phyloP scores from a whole-genome alignment of 2,113 vertebrate genomes.

The Eidolon helvum region DNA sequence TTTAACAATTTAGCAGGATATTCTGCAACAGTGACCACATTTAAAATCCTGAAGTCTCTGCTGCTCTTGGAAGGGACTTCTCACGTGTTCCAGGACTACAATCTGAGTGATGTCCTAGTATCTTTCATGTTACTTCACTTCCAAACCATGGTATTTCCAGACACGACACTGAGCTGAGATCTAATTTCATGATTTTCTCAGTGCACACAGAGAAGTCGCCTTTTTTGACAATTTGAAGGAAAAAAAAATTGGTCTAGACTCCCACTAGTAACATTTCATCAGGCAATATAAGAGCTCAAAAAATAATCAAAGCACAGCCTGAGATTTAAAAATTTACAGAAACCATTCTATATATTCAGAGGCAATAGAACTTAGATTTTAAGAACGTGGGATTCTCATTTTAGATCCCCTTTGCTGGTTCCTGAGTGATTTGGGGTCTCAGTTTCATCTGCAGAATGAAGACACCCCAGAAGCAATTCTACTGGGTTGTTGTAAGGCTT shows the following conservation, averaged over 20 bases:
- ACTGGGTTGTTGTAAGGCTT: background rate
- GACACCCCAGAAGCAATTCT: background rate
- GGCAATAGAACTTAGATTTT: background rate
- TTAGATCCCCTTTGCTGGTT: background rate
- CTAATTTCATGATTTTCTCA: background rate
- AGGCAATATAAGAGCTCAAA: background rate
- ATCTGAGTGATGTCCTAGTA: background rate
- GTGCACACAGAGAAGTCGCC: background rate
- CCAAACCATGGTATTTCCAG: background rate
- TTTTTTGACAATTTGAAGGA: background rate
- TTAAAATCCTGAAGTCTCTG: background rate
- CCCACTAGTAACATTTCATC: background rate
- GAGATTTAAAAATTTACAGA: background rate
- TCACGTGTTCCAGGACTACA: background rate
- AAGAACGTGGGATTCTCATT: background rate
- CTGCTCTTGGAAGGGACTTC: background rate
- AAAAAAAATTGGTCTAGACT: background rate
- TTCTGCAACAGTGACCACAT: background rate
- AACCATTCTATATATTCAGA: background rate
- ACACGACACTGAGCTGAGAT: background rate
- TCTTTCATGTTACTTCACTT: background rate
- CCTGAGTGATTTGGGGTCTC: background rate
- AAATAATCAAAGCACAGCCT: background rate
- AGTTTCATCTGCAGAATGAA: background rate
- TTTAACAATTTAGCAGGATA: background rate